Percentiles rank a stretch among this genome's conserved stretches.
phyloP scores from a whole-genome alignment of 1,140 invertebrate genomes.

The Triops cancriformis region DNA sequence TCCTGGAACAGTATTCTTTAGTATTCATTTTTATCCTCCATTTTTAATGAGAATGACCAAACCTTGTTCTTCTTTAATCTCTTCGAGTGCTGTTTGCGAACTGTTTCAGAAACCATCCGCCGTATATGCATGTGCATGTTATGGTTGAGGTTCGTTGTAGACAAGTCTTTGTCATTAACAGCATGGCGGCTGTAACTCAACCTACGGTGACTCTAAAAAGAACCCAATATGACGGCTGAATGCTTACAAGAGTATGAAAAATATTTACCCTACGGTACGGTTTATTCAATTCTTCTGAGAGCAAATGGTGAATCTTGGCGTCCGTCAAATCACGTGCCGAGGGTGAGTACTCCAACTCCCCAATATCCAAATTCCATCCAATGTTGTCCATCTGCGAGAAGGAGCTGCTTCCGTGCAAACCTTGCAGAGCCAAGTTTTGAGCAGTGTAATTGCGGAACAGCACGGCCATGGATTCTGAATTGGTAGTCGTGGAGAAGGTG shows the following conservation, averaged over 20 bases:
- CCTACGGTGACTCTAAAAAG: constrained; percentile 45
- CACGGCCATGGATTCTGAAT: constrained; percentile 78
- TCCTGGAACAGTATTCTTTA: not conserved
- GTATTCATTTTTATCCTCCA: not conserved
- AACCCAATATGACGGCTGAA: constrained; percentile 26
- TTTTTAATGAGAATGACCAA: constrained; percentile 29
- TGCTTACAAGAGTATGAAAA: not conserved
- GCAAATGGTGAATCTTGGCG: constrained; percentile 82
- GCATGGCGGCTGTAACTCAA: constrained; percentile 83
- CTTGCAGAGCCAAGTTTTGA: constrained; percentile 31
- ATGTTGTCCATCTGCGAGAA: constrained; percentile 52
- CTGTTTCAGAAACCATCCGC: constrained; percentile 67
- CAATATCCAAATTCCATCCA: constrained; percentile 82
- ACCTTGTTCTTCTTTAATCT: constrained; percentile 65
- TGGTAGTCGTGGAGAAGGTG: constrained; percentile 65
- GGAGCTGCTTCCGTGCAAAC: constrained; percentile 8
- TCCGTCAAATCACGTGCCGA: constrained; percentile 84
- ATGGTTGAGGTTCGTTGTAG: constrained; percentile 57
- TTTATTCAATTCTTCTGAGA: constrained; percentile 82
- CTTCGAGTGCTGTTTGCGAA: constrained; percentile 66
- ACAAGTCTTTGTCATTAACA: constrained; percentile 76
- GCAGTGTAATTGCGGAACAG: constrained; percentile 72
- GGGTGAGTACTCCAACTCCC: constrained; percentile 84
- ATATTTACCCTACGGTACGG: constrained; percentile 73
- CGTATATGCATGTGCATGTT: constrained; percentile 84